Conservation (phyloP, 2,113 vertebrate genomes). For the Lethenteron reissneri region DNA sequence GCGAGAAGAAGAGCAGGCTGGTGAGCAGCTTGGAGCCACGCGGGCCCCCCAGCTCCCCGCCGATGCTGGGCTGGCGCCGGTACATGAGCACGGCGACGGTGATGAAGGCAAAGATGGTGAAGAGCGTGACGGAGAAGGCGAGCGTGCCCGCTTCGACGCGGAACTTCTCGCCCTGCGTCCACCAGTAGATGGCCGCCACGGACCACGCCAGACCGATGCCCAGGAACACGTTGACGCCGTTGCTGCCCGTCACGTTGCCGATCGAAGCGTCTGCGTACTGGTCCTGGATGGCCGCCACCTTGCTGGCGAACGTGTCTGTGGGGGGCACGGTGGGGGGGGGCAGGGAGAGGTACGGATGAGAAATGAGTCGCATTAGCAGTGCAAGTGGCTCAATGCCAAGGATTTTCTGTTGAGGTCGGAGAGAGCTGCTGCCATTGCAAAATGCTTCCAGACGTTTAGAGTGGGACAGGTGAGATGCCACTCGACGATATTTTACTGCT, state of each 20-base stretch:
- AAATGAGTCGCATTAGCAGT: not conserved
- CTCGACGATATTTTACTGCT: no score
- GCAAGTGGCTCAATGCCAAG: not conserved
- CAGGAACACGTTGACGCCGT: conserved; percentile 47
- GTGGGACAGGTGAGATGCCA: no score
- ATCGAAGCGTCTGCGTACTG: conserved; percentile 47
- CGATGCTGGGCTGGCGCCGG: conserved; percentile 27
- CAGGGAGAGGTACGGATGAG: not conserved
- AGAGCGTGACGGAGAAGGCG: conserved; percentile 46
- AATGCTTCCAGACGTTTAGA: no score
- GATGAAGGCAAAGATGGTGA: conserved; percentile 33
- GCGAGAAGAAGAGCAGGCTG: conserved; percentile 24
- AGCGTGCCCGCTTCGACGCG: conserved; percentile 34
- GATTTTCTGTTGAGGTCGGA: no score
- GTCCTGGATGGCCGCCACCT: conserved; percentile 48
- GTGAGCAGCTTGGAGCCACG: conserved; percentile 38
- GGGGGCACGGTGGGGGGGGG: not conserved
- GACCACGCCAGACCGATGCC: conserved; percentile 50
- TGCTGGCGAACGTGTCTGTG: conserved; percentile 44
- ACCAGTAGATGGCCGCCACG: conserved; percentile 40
- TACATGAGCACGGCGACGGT: conserved; percentile 28
- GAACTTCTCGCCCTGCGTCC: conserved; percentile 26
- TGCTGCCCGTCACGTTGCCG: conserved; percentile 49
- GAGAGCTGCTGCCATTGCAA: no score
- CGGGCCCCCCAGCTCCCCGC: conserved; percentile 42